Base-by-base conservation (phyloP, 2,113 vertebrate genomes). In the Cygnus buccinator region DNA sequence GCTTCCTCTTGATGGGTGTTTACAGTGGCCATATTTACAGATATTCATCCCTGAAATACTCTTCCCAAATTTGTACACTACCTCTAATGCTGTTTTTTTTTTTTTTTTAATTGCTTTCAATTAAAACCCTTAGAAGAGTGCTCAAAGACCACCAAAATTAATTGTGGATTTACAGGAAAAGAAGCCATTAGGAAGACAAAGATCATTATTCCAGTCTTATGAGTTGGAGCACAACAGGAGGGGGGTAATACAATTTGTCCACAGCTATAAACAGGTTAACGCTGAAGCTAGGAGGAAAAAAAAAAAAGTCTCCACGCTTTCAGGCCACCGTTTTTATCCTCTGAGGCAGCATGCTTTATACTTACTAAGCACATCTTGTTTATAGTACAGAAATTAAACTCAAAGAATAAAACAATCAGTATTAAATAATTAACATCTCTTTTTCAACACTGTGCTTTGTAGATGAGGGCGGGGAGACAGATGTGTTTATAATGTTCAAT, bases 401-500 rank as follows among this genome's bases (percentile, higher is more conserved):
- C 46, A 61, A 86, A 79, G 33, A 73, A 74, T 75, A 91, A 95
- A 95, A 16, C 55, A 74, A 86, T 61, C 62, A n/a, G 11, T 46
- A 54, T 76, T 82, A 84, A 86, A 76, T 84, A 91, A 92, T 89
- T 68, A 58, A 48, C 46, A 43, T 18, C 39, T 72, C 61, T 89
- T 63, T 75, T 81, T 71, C 62, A 91, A 39, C 23, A 52, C n/a
- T 89, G 44, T 13, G 37, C 67, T 87, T 48, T 74, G 29, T 39
- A 87, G 79, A 91, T 61, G 58, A 87, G 43, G 66, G 87, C 59
- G 94, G 61, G 52, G 28, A 93, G 71, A 94, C n/a, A 75, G 63
- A 76, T 87, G 68, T 73, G 58, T 95, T 96, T 94, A 84, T 66
- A 94, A 72, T 35, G 28, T 71, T 50, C 55, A 76, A 18, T 48